Conservation (phyloP, 1,140 invertebrate genomes). For the Laupala kohalensis region DNA sequence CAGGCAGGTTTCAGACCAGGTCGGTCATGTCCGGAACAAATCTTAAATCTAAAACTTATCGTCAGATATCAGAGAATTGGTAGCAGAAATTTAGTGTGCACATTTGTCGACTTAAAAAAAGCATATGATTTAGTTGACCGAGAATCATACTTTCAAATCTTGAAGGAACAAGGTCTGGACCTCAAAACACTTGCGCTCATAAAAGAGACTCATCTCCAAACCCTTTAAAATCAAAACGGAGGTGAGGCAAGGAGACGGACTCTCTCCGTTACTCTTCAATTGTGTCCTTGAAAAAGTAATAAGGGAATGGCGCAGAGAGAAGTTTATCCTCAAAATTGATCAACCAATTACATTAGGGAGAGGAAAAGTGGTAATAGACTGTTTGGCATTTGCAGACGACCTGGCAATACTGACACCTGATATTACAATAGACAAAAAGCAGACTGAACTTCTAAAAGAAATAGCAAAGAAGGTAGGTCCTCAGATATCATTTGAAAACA, state of each 20-base stretch:
- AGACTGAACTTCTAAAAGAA: background rate
- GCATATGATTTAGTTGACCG: slow-evolving; percentile 10
- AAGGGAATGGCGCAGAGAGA: slow-evolving; percentile 20
- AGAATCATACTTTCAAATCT: slow-evolving; percentile 2
- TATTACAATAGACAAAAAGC: background rate
- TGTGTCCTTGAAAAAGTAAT: slow-evolving; percentile 2
- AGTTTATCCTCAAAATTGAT: slow-evolving; percentile 60
- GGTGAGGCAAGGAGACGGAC: background rate
- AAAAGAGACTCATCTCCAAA: background rate
- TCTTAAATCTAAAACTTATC: slow-evolving; percentile 10
- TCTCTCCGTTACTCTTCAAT: slow-evolving; percentile 4
- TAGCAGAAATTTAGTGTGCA: background rate
- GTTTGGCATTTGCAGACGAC: slow-evolving; percentile 6
- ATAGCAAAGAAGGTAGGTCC: background rate
- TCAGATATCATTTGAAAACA: background rate
- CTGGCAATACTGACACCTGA: slow-evolving; percentile 1
- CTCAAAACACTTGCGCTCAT: slow-evolving; percentile 1
- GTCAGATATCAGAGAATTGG: slow-evolving; percentile 2
- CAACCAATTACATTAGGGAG: background rate
- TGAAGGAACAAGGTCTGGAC: slow-evolving; percentile 7
- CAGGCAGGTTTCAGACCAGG: slow-evolving; percentile 9
- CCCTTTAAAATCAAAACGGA: background rate
- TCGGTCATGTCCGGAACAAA: slow-evolving; percentile 13
- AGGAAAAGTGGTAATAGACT: slow-evolving; percentile 2
- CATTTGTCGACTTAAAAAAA: slow-evolving; percentile 12